Percentiles rank a stretch among this genome's conserved stretches.
Evolutionary conservation across 2,797 vertebrate genomes (phyloP).

Genomic region (Microcaecilia unicolor): DNA sequence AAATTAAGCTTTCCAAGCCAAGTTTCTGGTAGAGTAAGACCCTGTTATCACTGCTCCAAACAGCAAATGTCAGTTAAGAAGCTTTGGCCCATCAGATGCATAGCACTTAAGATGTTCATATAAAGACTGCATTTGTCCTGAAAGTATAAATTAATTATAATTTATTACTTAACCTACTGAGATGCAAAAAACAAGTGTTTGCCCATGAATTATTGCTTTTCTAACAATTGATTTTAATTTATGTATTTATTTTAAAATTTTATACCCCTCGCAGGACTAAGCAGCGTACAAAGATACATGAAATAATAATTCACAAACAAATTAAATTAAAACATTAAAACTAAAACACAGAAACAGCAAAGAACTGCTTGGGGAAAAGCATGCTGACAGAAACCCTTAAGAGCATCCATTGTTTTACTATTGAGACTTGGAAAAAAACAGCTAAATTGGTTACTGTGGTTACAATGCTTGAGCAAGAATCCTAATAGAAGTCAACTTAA

Average conservation of each 20-base stretch:
- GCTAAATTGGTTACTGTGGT: slow-evolving; percentile 49
- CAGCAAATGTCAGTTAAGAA: slow-evolving; percentile 2
- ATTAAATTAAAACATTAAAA: no score
- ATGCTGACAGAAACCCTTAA: no score
- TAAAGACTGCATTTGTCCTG: no score
- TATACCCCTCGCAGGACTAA: no score
- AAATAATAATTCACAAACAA: no score
- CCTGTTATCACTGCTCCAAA: not conserved
- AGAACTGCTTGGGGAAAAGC: no score
- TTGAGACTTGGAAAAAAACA: slow-evolving; percentile 33
- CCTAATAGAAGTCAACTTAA: not conserved
- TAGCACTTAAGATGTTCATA: slow-evolving; percentile 8
- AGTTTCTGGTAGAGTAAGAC: not conserved
- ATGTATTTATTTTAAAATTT: no score
- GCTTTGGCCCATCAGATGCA: slow-evolving; percentile 12
- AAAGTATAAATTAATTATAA: no score
- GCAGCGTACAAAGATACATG: no score
- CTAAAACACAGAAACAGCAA: no score
- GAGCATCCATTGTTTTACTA: no score
- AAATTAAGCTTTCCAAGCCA: no score
- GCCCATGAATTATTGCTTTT: slow-evolving; percentile 21
- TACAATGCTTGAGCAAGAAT: slow-evolving; percentile 25
- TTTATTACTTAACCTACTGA: slow-evolving; percentile 13
- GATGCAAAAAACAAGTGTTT: slow-evolving; percentile 12
- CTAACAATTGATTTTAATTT: slow-evolving; percentile 37